Evolutionary conservation across 2,113 vertebrate species (phyloP).

Genomic region (Erpornis zantholeuca): DNA sequence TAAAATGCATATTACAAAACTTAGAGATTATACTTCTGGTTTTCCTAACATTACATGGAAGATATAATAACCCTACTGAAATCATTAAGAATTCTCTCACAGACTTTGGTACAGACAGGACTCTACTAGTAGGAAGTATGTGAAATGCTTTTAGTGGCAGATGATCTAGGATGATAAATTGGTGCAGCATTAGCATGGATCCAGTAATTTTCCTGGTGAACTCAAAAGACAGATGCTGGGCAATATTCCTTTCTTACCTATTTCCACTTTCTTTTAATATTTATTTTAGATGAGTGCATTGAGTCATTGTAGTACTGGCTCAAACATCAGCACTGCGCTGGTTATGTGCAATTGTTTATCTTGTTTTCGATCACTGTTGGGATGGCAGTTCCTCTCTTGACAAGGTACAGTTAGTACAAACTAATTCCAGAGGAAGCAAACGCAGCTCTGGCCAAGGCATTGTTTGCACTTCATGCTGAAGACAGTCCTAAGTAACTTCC

Average conservation of each 20-base stretch:
- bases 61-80: background rate
- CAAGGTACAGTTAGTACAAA: background rate
- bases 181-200: background rate
- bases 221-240: background rate
- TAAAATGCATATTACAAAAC: background rate
- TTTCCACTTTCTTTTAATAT: background rate
- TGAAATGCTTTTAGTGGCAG: background rate
- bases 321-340: background rate
- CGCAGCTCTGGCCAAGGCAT: background rate
- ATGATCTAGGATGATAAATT: background rate
- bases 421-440: background rate
- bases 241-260: background rate
- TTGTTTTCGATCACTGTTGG: background rate
- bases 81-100: background rate
- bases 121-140: background rate
- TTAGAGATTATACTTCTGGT: background rate
- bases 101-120: background rate
- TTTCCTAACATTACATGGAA: background rate
- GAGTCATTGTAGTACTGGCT: background rate
- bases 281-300: background rate
- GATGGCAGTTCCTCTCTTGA: background rate
- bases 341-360: background rate
- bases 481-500: constrained; percentile 19
- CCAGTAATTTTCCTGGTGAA: background rate
- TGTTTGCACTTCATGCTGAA: background rate